Conservation (phyloP, 1,140 invertebrate genomes). For the Stegodyphus dumicola region DNA sequence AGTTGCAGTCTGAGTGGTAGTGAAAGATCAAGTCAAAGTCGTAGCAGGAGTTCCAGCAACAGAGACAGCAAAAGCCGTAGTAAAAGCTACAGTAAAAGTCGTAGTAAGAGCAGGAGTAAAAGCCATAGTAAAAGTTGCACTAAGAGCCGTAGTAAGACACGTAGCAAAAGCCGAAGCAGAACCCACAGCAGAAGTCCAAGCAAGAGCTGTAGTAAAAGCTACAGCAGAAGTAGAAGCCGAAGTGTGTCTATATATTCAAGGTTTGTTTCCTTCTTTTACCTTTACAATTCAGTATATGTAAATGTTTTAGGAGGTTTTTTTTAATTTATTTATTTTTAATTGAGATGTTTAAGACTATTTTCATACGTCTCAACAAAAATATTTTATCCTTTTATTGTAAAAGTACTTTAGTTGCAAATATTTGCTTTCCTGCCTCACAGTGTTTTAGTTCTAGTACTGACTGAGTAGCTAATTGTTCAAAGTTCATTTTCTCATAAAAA, state of each 20-base stretch:
- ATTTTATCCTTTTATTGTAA: no score
- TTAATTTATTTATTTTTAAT: no score
- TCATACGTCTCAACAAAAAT: no score
- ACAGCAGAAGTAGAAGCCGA: slow-evolving; percentile 52
- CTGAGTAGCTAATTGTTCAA: no score
- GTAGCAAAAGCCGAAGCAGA: slow-evolving; percentile 42
- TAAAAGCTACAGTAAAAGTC: slow-evolving; percentile 31
- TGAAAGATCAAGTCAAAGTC: slow-evolving; percentile 20
- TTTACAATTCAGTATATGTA: neutral
- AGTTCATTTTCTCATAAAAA: no score
- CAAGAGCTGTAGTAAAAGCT: slow-evolving; percentile 50
- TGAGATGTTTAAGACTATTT: no score
- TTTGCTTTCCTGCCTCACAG: no score
- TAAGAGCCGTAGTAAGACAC: slow-evolving; percentile 17
- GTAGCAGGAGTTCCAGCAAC: slow-evolving; percentile 9
- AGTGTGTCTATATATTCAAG: slow-evolving; percentile 52
- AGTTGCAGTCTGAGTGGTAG: slow-evolving; percentile 1
- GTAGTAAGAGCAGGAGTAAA: slow-evolving; percentile 31
- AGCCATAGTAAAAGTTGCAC: slow-evolving; percentile 25
- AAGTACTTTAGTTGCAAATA: no score
- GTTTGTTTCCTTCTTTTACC: slow-evolving; percentile 4
- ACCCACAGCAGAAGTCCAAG: slow-evolving; percentile 45
- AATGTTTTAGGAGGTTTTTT: no score
- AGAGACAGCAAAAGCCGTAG: slow-evolving; percentile 36
- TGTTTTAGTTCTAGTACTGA: no score